Conservation (phyloP, 2,113 vertebrate species). For the Dicaeum eximium region DNA sequence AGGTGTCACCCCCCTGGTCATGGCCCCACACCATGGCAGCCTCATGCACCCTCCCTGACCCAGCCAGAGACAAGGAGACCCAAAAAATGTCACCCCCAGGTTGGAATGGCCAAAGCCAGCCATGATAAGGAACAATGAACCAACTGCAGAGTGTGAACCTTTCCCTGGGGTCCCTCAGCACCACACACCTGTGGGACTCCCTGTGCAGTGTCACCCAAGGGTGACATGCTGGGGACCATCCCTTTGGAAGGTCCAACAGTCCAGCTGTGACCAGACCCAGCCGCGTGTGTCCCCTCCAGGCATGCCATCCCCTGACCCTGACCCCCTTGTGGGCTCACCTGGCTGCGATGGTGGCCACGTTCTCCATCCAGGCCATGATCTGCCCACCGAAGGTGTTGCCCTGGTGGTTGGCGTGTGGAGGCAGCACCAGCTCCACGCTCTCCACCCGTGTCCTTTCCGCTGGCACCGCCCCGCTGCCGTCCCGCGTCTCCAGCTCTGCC, state of each 20-base stretch:
- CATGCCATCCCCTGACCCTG: fast-evolving
- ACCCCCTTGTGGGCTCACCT: constrained; percentile 56
- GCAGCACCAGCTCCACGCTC: constrained; percentile 94
- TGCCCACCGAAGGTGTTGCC: constrained; percentile 96
- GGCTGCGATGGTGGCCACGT: constrained; percentile 94
- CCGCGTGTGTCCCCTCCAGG: fast-evolving
- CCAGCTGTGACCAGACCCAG: not conserved
- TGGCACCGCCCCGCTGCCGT: constrained; percentile 68
- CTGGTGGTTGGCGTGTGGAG: constrained; percentile 95
- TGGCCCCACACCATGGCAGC: fast-evolving
- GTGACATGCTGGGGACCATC: not conserved
- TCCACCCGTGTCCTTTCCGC: constrained; percentile 88
- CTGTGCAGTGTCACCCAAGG: fast-evolving
- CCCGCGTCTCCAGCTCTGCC: constrained; percentile 70
- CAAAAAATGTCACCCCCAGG: not conserved
- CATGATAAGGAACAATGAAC: not conserved
- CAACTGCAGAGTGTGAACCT: not conserved
- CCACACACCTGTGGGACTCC: fast-evolving
- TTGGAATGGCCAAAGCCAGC: not conserved
- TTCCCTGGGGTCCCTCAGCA: not conserved
- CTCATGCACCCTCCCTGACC: fast-evolving
- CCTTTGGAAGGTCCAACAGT: not conserved
- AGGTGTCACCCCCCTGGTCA: fast-evolving
- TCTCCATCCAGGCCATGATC: constrained; percentile 99
- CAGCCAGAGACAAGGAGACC: not conserved